phyloP scores from a whole-genome alignment of 2,888 invertebrate species.

The Drosophila barbarae region DNA sequence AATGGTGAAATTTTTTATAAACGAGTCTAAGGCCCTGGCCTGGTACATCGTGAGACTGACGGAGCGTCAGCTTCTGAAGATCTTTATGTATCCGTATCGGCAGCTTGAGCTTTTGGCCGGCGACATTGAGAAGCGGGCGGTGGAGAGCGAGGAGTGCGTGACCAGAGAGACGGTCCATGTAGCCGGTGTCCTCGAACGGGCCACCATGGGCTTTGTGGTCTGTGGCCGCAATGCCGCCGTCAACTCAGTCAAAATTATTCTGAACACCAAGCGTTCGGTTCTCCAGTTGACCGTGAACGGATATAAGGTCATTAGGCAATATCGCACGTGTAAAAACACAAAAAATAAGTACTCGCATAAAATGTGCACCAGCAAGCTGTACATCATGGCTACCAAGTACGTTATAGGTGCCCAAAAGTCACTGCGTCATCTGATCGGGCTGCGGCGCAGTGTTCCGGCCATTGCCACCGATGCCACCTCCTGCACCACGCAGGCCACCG shows the following conservation, averaged over 20 bases:
- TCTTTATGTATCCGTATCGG: slow-evolving; percentile 27
- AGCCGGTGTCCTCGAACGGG: slow-evolving; percentile 5
- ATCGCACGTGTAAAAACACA: not conserved
- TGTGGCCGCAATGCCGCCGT: slow-evolving; percentile 37
- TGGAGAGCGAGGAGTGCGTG: slow-evolving; percentile 36
- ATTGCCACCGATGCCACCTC: slow-evolving; percentile 34
- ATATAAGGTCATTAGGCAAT: slow-evolving; percentile 4
- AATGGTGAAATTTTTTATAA: slow-evolving; percentile 14
- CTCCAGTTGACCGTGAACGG: slow-evolving; percentile 31
- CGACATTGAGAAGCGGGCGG: slow-evolving; percentile 31
- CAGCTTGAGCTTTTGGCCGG: slow-evolving; percentile 30
- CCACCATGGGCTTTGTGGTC: slow-evolving; percentile 17
- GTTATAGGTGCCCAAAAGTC: slow-evolving; percentile 16
- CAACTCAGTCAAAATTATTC: slow-evolving; percentile 17
- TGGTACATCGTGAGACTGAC: slow-evolving; percentile 9
- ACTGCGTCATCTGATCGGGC: slow-evolving; percentile 14
- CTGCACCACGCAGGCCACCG: slow-evolving; percentile 32
- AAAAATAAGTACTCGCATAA: rapidly evolving
- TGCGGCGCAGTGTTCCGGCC: slow-evolving; percentile 28
- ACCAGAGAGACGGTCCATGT: slow-evolving; percentile 12
- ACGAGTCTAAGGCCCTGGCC: slow-evolving; percentile 18
- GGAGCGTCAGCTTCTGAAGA: slow-evolving; percentile 39
- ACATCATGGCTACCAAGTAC: not conserved
- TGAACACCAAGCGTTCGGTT: slow-evolving; percentile 26
- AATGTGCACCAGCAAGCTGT: not conserved